A percentile compares a stretch with the other conserved stretches of the same genome.
Evolutionary conservation across 2,113 vertebrate genomes (phyloP).

Genomic region (Ciconia stormi): DNA sequence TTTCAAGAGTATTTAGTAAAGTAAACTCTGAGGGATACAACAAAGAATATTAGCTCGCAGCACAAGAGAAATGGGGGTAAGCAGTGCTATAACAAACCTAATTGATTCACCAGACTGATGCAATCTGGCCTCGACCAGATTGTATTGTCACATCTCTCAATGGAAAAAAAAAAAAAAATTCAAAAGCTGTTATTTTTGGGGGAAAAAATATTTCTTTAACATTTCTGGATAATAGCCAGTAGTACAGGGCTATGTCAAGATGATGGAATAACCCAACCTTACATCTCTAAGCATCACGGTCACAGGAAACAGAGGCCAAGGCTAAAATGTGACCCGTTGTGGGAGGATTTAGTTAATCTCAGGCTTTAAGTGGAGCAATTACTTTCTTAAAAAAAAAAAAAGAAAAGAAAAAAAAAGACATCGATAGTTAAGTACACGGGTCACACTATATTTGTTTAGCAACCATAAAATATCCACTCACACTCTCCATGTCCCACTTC

Average conservation of each 20-base stretch:
- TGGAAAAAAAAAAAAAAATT: not conserved
- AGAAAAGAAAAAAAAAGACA: not conserved
- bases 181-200: constrained; percentile 48
- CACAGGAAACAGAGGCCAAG: constrained; percentile 64
- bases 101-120: constrained; percentile 28
- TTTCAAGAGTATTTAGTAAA: not conserved
- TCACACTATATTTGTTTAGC: not conserved
- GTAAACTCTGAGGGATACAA: not conserved
- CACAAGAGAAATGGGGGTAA: not conserved
- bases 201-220: constrained; percentile 26
- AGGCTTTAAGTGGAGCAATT: not conserved
- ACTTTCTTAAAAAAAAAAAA: not conserved
- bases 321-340: constrained; percentile 47
- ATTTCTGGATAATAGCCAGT: constrained; percentile 51
- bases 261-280: constrained; percentile 62
- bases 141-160: constrained; percentile 3
- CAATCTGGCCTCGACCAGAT: constrained; percentile 17
- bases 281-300: constrained; percentile 35
- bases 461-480: not conserved
- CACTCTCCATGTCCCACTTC: not conserved
- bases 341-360: constrained; percentile 45
- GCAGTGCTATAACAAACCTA: constrained; percentile 11
- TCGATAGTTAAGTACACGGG: not conserved
- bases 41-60: not conserved
- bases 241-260: constrained; percentile 56